Percentiles rank a stretch among this genome's conserved stretches.
These are phyloP conservation scores for Crotalus helleri DNA, from an alignment of 2,113 vertebrate species.

Conservation along the genomic window DNA sequence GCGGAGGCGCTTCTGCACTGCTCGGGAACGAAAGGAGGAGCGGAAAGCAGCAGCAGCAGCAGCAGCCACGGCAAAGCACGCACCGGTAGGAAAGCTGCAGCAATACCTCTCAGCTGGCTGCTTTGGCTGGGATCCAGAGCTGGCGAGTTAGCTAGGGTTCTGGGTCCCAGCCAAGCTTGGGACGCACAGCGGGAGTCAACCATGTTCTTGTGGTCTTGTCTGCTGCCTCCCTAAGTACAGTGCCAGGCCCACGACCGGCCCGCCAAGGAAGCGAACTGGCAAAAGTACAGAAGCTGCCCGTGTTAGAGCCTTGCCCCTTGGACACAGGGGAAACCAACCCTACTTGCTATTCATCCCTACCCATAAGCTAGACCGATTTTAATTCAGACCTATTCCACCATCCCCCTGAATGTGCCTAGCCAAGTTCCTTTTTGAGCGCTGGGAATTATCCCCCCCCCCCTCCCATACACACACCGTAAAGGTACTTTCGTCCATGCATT, in stretches of 20 bases:
- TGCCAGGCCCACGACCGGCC: background rate
- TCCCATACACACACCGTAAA: background rate
- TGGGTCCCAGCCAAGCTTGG: background rate
- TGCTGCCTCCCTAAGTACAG: background rate
- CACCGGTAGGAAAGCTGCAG: conserved; percentile 7
- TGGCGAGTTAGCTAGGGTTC: background rate
- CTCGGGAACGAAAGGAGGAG: conserved; percentile 14
- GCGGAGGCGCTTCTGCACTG: conserved; percentile 62
- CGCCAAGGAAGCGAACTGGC: background rate
- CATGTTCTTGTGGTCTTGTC: background rate
- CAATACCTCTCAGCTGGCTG: conserved; percentile 24
- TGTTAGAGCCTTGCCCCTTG: background rate
- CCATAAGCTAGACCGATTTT: background rate
- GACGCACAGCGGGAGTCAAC: background rate
- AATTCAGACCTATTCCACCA: background rate
- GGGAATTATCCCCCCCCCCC: background rate
- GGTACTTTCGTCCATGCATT: background rate
- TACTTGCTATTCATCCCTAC: no score
- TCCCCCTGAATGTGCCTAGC: background rate
- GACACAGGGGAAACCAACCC: background rate
- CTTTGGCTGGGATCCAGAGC: background rate
- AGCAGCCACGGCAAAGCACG: background rate
- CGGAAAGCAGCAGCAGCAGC: conserved; percentile 26
- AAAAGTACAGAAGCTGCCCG: background rate
- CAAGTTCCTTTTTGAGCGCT: background rate